Conservation (phyloP, 1,140 invertebrate genomes). For the Ceratoteleas bidentatus region DNA sequence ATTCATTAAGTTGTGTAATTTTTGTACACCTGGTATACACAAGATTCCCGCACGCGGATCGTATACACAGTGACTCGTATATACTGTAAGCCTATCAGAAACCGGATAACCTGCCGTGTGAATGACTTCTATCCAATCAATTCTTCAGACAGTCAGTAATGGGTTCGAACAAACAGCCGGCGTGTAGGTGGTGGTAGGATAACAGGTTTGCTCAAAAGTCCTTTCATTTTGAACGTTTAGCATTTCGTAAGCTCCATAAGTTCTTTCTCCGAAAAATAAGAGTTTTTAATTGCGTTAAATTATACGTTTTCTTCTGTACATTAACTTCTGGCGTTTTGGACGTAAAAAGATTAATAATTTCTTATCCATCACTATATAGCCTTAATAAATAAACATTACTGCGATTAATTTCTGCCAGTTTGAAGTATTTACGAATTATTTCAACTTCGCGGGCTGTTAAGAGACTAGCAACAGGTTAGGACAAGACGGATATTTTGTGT, state of each 20-base stretch:
- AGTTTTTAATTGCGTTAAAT: slow-evolving; percentile 20
- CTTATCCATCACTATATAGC: too few species aligned
- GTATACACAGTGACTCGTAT: slow-evolving; percentile 50
- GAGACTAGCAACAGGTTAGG: too few species aligned
- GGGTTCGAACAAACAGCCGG: slow-evolving; percentile 63
- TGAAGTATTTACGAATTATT: too few species aligned
- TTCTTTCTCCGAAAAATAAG: slow-evolving; percentile 5
- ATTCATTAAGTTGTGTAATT: too few species aligned
- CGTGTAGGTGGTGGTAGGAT: slow-evolving; percentile 74
- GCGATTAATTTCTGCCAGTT: too few species aligned
- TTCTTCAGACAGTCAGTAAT: slow-evolving; percentile 70
- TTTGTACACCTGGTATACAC: slow-evolving; percentile 52
- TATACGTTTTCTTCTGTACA: slow-evolving; percentile 28
- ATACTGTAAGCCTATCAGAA: slow-evolving; percentile 61
- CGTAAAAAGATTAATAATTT: too few species aligned
- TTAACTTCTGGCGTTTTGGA: slow-evolving; percentile 19
- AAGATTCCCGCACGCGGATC: slow-evolving; percentile 28
- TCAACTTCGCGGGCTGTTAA: too few species aligned
- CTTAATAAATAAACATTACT: too few species aligned
- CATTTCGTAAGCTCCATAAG: slow-evolving; percentile 42
- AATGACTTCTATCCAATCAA: slow-evolving; percentile 71
- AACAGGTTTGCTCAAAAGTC: slow-evolving; percentile 54
- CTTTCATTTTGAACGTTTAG: slow-evolving; percentile 48
- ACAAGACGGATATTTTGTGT: too few species aligned
- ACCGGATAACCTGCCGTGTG: slow-evolving; percentile 65